Conservation (phyloP, 2,888 invertebrate genomes). For the Bhutanitis thaidina region DNA sequence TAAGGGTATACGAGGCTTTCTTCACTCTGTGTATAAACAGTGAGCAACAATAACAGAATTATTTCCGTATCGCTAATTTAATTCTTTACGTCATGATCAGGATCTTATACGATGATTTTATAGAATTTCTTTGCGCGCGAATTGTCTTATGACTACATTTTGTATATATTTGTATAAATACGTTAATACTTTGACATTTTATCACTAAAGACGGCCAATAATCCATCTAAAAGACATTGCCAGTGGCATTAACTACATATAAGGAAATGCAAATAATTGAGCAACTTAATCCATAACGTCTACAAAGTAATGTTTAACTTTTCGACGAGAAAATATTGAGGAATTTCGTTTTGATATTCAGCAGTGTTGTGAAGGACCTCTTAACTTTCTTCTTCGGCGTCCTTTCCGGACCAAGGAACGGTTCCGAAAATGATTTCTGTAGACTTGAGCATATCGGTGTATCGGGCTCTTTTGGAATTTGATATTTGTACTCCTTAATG, state of each 20-base stretch:
- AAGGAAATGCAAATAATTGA: constrained; percentile 70
- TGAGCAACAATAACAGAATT: neutral
- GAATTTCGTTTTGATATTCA: constrained; percentile 71
- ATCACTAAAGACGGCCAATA: constrained; percentile 1
- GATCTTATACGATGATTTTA: neutral
- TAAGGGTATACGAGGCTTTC: neutral
- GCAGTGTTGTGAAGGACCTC: constrained; percentile 66
- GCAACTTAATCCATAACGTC: constrained; percentile 51
- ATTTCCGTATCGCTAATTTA: neutral
- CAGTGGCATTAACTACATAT: constrained; percentile 30
- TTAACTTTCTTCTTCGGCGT: constrained; percentile 70
- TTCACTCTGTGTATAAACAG: neutral
- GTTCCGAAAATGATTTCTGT: constrained; percentile 64
- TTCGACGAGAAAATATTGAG: constrained; percentile 68
- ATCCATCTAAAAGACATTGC: constrained; percentile 6
- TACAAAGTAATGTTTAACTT: constrained; percentile 44
- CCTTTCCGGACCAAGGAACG: constrained; percentile 56
- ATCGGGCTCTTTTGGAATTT: constrained; percentile 49
- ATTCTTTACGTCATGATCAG: too few species aligned
- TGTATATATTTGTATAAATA: too few species aligned
- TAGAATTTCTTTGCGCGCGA: neutral
- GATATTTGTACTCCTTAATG: constrained; percentile 71
- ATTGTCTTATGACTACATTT: neutral
- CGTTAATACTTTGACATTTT: constrained; percentile 4
- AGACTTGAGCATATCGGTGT: constrained; percentile 35